Percentiles rank a stretch among this genome's conserved stretches.
Evolutionary conservation across 2,797 vertebrate species (phyloP).

Genomic region (Chelonia mydas): DNA sequence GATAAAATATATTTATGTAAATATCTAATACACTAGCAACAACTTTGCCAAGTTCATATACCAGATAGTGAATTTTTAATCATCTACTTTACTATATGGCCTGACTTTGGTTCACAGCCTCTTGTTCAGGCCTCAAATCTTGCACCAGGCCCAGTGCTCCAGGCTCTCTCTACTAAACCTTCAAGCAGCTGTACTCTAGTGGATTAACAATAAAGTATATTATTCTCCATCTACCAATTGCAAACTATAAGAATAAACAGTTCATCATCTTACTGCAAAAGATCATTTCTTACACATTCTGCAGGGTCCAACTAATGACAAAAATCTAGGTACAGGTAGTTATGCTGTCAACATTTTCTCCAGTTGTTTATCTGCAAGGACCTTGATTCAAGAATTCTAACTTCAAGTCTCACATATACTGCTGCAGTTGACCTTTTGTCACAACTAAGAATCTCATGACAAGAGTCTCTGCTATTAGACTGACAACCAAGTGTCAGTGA

Average conservation of each 20-base stretch:
- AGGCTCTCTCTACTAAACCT: not conserved
- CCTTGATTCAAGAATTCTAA: not conserved
- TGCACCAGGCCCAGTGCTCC: no score
- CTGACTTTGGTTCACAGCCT: no score
- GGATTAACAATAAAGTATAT: not conserved
- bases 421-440: not conserved
- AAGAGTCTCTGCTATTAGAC: not conserved
- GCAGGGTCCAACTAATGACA: not conserved
- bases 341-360: not conserved
- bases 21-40: no score
- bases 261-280: not conserved
- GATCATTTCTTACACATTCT: not conserved
- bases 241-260: not conserved
- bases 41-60: no score
- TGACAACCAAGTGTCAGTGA: not conserved
- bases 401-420: not conserved
- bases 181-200: not conserved
- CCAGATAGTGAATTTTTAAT: no score
- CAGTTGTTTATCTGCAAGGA: rapidly evolving
- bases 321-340: not conserved
- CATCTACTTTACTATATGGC: no score
- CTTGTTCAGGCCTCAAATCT: no score
- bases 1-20: no score
- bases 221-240: not conserved
- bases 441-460: not conserved